Evolutionary conservation across 2,888 invertebrate species (phyloP), one percentile per base, ranked within the genome.

Genomic region (Ornithoptera alexandrae): DNA sequence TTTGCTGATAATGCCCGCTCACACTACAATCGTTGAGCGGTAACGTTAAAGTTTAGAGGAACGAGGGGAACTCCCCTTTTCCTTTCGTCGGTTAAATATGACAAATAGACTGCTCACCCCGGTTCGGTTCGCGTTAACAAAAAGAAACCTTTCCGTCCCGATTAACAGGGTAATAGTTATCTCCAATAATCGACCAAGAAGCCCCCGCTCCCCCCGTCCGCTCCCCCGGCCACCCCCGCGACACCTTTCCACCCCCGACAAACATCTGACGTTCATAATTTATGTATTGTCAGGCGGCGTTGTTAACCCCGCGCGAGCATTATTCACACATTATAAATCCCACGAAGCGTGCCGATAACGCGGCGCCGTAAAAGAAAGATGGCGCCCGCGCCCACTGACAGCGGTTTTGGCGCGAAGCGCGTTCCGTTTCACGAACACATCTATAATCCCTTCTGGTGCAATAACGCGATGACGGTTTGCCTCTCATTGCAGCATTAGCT

Each of bases 261-360:
- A 83, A 78, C 79, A 79, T 79, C 80, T 79, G 79, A 79, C 84
- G 80, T 79, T 82, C 84, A 86, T 91, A 91, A 91, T 90, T 90
- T 90, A 90, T 90, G 88, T 90, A 88, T 90, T 90, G 90, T 88
- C 89, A 86, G 81, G 80, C 75, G 74, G 76, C 84, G 87, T 90
- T 90, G 90, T 90, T 90, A 90, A 87, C 86, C 85, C 83, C 81
- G 76, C 75, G 78, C 81, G 39, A 10, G 81, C 87, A 88, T 92
- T 91, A 90, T 89, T 92, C 90, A 90, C 90, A 88, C 87, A 90
- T 92, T 90, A 90, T 91, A 92, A 91, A 90, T 89, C 89, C 88
- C 80, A 81, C 83, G 82, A 81, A 86, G 85, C 89, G 89, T 82
- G 77, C 77, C 79, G 90, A 90, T 91, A 91, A 89, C 81, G 82